phyloP scores from a whole-genome alignment of 1,140 invertebrate genomes.

The Neocloeon triangulifer region DNA sequence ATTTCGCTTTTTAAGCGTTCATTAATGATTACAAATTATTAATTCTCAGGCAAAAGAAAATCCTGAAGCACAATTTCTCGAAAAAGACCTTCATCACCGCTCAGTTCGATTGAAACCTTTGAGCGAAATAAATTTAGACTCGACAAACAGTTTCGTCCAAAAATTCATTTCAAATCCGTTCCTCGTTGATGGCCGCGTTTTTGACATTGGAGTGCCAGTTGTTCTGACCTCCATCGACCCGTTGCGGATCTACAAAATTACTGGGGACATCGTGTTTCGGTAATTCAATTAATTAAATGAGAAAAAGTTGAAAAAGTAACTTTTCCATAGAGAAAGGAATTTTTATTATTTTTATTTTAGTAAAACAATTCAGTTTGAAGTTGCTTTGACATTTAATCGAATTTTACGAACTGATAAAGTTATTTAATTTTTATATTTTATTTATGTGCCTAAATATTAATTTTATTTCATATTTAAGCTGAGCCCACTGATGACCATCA shows the following conservation, averaged over 20 bases:
- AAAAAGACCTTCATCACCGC: slow-evolving; percentile 82
- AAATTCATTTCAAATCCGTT: slow-evolving; percentile 68
- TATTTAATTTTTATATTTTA: too few species aligned
- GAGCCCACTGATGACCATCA: too few species aligned
- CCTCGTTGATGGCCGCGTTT: slow-evolving; percentile 69
- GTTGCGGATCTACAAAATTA: slow-evolving; percentile 68
- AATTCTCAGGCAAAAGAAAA: slow-evolving; percentile 26
- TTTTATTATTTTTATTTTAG: too few species aligned
- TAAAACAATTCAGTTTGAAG: too few species aligned
- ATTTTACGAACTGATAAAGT: too few species aligned
- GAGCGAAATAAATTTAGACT: slow-evolving; percentile 42
- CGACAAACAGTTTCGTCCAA: slow-evolving; percentile 66
- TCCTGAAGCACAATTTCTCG: slow-evolving; percentile 56
- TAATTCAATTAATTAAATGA: too few species aligned
- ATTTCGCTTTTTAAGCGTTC: too few species aligned
- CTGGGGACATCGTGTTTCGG: slow-evolving; percentile 71
- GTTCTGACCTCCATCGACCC: slow-evolving; percentile 80
- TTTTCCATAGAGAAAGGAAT: too few species aligned
- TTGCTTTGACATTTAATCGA: too few species aligned
- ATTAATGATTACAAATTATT: slow-evolving; percentile 6
- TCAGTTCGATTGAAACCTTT: slow-evolving; percentile 58
- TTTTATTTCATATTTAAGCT: too few species aligned
- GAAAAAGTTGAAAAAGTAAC: too few species aligned
- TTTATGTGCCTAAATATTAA: too few species aligned
- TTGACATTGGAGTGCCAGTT: slow-evolving; percentile 91